phyloP scores from a whole-genome alignment of 2,113 vertebrate genomes.

The Mustela lutreola region DNA sequence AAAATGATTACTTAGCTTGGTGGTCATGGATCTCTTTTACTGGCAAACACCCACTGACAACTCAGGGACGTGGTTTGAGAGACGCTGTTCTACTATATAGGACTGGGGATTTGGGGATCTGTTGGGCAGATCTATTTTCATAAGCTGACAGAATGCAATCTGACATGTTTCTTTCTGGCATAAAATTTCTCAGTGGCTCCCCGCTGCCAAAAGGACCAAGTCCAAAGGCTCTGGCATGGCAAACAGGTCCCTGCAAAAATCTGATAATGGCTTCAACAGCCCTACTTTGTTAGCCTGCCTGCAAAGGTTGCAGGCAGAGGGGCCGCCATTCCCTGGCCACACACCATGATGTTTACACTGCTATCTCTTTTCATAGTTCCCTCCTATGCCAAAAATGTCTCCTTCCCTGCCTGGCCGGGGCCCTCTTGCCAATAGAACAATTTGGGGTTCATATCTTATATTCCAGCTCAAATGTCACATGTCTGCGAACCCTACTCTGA shows the following conservation, averaged over 20 bases:
- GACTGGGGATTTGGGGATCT: not conserved
- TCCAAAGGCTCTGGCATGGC: not conserved
- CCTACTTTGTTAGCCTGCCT: not conserved
- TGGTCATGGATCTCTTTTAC: not conserved
- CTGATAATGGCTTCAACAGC: not conserved
- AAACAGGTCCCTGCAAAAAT: not conserved
- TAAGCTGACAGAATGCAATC: not conserved
- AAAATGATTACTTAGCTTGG: not conserved
- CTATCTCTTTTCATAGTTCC: not conserved
- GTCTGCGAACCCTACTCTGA: not conserved
- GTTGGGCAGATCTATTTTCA: not conserved
- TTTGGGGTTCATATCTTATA: not conserved
- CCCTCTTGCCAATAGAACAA: not conserved
- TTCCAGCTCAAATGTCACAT: not conserved
- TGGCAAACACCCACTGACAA: not conserved
- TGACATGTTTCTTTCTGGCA: not conserved
- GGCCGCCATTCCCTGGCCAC: not conserved
- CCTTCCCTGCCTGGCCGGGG: not conserved
- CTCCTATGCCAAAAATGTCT: not conserved
- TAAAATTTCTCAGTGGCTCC: not conserved
- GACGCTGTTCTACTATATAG: not conserved
- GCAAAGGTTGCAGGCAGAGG: not conserved
- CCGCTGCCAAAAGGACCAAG: not conserved
- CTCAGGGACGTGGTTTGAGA: not conserved
- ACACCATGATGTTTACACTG: not conserved